phyloP scores from a whole-genome alignment of 2,888 invertebrate genomes.

The Aethes cnicana region DNA sequence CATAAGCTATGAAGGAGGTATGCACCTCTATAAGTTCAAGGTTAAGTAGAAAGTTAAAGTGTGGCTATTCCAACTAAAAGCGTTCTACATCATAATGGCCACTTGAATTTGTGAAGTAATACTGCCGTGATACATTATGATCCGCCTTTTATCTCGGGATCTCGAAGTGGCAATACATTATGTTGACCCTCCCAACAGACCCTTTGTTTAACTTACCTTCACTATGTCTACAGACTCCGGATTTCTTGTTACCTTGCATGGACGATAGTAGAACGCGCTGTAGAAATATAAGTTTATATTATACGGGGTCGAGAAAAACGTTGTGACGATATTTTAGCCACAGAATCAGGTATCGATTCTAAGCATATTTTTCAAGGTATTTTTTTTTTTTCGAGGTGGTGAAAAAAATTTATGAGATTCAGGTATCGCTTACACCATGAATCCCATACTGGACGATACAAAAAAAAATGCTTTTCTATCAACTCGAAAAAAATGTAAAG shows the following conservation, averaged over 20 bases:
- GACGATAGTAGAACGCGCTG: no score
- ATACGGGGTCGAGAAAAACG: no score
- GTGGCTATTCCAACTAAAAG: slow-evolving; percentile 11
- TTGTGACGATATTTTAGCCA: neutral
- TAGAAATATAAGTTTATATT: no score
- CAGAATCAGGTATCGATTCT: neutral
- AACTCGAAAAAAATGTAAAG: no score
- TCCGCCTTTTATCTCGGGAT: slow-evolving; percentile 11
- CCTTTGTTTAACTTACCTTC: slow-evolving; percentile 19
- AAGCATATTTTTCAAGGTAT: no score
- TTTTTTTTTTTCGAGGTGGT: no score
- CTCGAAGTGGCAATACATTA: slow-evolving; percentile 23
- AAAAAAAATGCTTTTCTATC: no score
- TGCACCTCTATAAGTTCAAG: slow-evolving; percentile 3
- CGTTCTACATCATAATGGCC: slow-evolving; percentile 16
- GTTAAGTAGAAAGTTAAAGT: slow-evolving; percentile 9
- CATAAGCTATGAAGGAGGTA: no score
- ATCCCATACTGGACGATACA: no score
- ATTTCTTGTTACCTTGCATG: neutral
- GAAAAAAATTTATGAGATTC: no score
- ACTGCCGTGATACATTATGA: slow-evolving; percentile 2
- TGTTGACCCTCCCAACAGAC: slow-evolving; percentile 2
- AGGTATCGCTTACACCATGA: no score
- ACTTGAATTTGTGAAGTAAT: slow-evolving; percentile 14
- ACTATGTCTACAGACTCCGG: neutral